Evolutionary conservation across 2,113 vertebrate genomes (phyloP).

Genomic region (Gymnobelideus leadbeateri): DNA sequence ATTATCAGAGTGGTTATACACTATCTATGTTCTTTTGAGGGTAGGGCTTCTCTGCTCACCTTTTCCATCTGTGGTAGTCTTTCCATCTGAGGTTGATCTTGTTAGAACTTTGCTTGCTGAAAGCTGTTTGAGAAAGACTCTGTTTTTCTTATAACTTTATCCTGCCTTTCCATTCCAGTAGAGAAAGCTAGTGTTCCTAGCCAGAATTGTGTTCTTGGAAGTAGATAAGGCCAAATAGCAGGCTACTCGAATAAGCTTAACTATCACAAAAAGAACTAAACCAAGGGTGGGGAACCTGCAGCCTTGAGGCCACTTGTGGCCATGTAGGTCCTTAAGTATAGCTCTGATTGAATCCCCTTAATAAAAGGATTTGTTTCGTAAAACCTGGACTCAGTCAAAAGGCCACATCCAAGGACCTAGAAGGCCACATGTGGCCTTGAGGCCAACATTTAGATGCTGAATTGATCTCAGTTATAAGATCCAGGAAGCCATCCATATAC

Average conservation of each 20-base stretch:
- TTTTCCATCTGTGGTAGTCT: too few relatives aligned
- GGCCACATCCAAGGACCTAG: too few relatives aligned
- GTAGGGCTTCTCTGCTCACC: background rate
- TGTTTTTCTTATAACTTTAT: background rate
- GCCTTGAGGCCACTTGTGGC: too few relatives aligned
- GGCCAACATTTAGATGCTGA: too few relatives aligned
- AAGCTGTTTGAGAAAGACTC: background rate
- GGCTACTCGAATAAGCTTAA: background rate
- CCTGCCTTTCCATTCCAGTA: constrained; percentile 9
- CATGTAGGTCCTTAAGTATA: too few relatives aligned
- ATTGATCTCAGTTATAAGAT: too few relatives aligned
- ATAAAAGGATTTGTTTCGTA: too few relatives aligned
- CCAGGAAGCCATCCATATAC: too few relatives aligned
- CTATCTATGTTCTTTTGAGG: background rate
- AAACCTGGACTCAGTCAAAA: too few relatives aligned
- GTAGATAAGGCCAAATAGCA: background rate
- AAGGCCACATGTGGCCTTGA: too few relatives aligned
- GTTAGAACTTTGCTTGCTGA: background rate
- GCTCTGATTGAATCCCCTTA: too few relatives aligned
- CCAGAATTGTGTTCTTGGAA: background rate
- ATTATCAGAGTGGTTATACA: background rate
- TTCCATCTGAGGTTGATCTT: background rate
- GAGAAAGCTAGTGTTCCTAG: background rate
- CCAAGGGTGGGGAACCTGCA: too few relatives aligned
- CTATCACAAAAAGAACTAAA: background rate